phyloP scores from a whole-genome alignment of 37 sponge, comb jelly and placozoan genomes.

The Ianthella basta region DNA sequence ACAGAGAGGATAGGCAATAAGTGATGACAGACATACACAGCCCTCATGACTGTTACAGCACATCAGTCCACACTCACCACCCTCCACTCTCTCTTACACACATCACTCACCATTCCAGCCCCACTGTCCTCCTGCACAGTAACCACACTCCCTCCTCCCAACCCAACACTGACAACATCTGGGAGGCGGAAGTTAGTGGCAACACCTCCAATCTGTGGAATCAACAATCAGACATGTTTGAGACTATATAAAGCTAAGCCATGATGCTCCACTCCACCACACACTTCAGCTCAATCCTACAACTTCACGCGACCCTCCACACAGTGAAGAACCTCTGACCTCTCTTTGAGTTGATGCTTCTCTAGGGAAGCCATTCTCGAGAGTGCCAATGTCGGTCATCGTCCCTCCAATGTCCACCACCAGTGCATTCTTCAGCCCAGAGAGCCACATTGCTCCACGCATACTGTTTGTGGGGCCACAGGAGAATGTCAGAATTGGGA shows the following conservation, averaged over 20 bases:
- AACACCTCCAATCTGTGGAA: constrained; percentile 72
- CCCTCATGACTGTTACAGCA: too few relatives aligned
- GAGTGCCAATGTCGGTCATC: constrained; percentile 76
- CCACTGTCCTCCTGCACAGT: not conserved
- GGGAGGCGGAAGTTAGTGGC: constrained; percentile 82
- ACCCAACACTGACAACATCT: constrained; percentile 79
- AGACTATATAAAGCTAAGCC: too few relatives aligned
- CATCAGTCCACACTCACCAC: too few relatives aligned
- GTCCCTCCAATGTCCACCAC: constrained; percentile 92
- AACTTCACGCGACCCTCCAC: too few relatives aligned
- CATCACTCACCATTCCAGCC: not conserved
- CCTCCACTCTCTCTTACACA: too few relatives aligned
- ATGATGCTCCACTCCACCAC: not conserved
- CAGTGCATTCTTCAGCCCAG: constrained; percentile 67
- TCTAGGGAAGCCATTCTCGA: constrained; percentile 77
- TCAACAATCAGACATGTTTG: not conserved
- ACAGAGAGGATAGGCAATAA: too few relatives aligned
- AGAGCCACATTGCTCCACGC: constrained; percentile 83
- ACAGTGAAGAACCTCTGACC: constrained; percentile 50
- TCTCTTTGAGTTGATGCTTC: constrained; percentile 73
- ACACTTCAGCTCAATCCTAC: not conserved
- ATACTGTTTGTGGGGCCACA: constrained; percentile 91
- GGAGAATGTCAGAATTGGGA: constrained; percentile 80
- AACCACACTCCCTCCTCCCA: constrained; percentile 79
- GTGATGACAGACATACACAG: too few relatives aligned